Base-by-base conservation (phyloP, 2,797 vertebrate species). In the Eulemur albifrons region DNA sequence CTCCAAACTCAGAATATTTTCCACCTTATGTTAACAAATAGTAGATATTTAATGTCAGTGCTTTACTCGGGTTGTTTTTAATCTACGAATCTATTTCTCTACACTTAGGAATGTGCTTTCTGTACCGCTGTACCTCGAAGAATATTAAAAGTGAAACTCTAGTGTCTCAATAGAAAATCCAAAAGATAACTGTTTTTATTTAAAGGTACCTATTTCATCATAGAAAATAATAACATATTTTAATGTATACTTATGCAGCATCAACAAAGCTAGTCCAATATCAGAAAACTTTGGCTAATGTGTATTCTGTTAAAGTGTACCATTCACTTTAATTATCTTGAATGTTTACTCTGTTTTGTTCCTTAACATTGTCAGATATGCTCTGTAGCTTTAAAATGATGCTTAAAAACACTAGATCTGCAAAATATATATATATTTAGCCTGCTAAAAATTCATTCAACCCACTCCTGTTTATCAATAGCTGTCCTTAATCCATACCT, bases 151-250 rank as follows among this genome's bases (percentile, higher is more conserved):
- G 15, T 35, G 40, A 94, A 95, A 2, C 18, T 67, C 2, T 50
- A 1, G 1, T 30, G 7, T 85, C 93, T 88, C 17, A 63, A n/a
- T 18, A 88, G 54, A 45, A 79, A 84, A 84, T 59, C 2, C 9
- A 80, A 63, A 84, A 90, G 25, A 40, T 40, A 73, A 69, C 54
- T 82, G 5, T 15, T 94, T 92, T 93, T 93, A 88, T 57, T 70
- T 84, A 93, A 95, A 18, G 10, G 8, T 0, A 75, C 2, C 11
- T 61, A 50, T 87, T 76, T 86, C 17, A 75, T 30, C 50, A 45
- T 27, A 80, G 21, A 61, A 79, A 80, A 94, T 40, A 35, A 80
- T 3, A 50, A 45, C 6, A 43, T 43, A 38, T 67, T 77, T 67
- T 80, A 84, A 85, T 52, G 2, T 63, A 27, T 32, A 25, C 5